These are phyloP conservation scores for Drosophila miranda DNA, from an alignment of 1,140 invertebrate species.

Conservation along the genomic window DNA sequence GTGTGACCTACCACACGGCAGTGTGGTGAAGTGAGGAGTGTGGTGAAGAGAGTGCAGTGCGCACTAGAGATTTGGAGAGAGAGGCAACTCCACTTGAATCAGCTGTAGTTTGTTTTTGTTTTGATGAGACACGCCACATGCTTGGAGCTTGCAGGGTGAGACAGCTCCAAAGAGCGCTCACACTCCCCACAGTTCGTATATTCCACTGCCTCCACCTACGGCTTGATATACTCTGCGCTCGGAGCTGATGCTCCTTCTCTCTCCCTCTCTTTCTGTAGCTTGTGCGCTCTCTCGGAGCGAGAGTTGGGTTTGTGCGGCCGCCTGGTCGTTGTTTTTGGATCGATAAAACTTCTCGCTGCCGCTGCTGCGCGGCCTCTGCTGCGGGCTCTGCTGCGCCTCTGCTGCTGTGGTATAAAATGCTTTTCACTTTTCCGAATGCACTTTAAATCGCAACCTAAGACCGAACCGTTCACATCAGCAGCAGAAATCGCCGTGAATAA, in stretches of 20 bases:
- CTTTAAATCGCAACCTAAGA: conserved; percentile 79
- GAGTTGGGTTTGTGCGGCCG: conserved; percentile 48
- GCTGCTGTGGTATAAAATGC: conserved; percentile 74
- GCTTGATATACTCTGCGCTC: conserved; percentile 1
- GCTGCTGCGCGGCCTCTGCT: neutral
- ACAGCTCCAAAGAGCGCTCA: no score
- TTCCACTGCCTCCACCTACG: no score
- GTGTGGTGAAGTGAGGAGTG: no score
- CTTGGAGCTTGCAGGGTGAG: conserved; percentile 1
- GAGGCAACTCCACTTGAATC: conserved; percentile 65
- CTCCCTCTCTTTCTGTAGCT: conserved; percentile 11
- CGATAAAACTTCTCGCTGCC: conserved; percentile 66
- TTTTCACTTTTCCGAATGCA: conserved; percentile 81
- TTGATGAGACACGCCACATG: conserved; percentile 53
- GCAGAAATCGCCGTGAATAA: conserved; percentile 17
- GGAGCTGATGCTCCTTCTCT: conserved; percentile 14
- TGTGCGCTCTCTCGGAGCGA: conserved; percentile 33
- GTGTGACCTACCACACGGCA: conserved; percentile 36
- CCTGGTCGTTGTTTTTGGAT: conserved; percentile 60
- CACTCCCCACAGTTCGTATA: no score
- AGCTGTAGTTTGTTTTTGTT: conserved; percentile 79
- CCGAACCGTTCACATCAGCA: conserved; percentile 74
- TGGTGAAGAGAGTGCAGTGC: conserved; percentile 8
- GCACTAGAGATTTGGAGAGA: neutral
- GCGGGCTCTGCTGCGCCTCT: neutral